phyloP scores from a whole-genome alignment of 2,797 vertebrate species.

The Propithecus perrieri region DNA sequence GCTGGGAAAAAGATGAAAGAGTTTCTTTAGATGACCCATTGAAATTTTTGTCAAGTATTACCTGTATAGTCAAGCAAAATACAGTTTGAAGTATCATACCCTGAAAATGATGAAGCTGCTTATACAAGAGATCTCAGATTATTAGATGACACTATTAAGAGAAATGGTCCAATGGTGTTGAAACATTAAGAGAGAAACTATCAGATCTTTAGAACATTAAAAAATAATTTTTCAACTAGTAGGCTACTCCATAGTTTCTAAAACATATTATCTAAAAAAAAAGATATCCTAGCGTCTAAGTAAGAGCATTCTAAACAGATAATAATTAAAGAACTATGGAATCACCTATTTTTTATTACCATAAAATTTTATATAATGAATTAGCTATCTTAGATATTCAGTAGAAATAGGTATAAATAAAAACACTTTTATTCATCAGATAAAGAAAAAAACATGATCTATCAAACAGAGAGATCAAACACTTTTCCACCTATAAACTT shows the following conservation, averaged over 20 bases:
- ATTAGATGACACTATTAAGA: slow-evolving; percentile 31
- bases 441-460: slow-evolving; percentile 50
- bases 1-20: background rate
- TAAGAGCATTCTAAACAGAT: slow-evolving; percentile 43
- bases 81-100: slow-evolving; percentile 46
- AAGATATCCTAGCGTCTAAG: slow-evolving; percentile 52
- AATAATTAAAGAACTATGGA: slow-evolving; percentile 70
- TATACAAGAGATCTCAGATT: slow-evolving; percentile 35
- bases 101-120: slow-evolving; percentile 29
- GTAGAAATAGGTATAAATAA: slow-evolving; percentile 52
- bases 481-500: slow-evolving; percentile 44
- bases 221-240: slow-evolving; percentile 74
- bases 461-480: slow-evolving; percentile 61
- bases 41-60: background rate
- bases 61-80: background rate
- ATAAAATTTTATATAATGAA: slow-evolving; percentile 5
- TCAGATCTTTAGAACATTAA: background rate
- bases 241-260: slow-evolving; percentile 43
- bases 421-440: slow-evolving; percentile 65
- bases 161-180: slow-evolving; percentile 38
- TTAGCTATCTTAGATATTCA: slow-evolving; percentile 45
- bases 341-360: slow-evolving; percentile 42
- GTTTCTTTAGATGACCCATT: background rate
- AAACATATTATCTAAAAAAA: slow-evolving; percentile 61
- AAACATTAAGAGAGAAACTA: slow-evolving; percentile 45